phyloP scores from a whole-genome alignment of 2,888 invertebrate genomes.

The Cephus rjabovi region DNA sequence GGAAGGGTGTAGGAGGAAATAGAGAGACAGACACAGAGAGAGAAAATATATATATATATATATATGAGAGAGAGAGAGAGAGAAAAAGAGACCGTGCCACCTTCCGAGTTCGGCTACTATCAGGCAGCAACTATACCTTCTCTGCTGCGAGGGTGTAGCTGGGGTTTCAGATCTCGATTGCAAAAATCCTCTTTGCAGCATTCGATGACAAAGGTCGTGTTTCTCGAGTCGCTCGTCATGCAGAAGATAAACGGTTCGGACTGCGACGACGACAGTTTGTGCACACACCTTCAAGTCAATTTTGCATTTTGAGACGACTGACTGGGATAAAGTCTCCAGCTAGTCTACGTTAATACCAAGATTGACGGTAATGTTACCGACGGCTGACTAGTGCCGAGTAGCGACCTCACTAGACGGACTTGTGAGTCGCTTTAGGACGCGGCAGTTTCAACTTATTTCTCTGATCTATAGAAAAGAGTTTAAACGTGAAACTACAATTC shows the following conservation, averaged over 20 bases:
- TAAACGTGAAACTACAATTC: neutral
- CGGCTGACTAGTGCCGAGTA: neutral
- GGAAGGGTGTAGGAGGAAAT: neutral
- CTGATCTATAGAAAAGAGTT: neutral
- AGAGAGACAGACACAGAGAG: constrained; percentile 11
- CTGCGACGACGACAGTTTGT: constrained; percentile 77
- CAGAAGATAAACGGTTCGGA: constrained; percentile 86
- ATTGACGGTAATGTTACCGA: neutral
- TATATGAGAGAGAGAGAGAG: constrained; percentile 19
- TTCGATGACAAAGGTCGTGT: constrained; percentile 82
- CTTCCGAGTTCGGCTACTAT: constrained; percentile 42
- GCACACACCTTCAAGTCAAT: constrained; percentile 82
- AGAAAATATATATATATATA: constrained; percentile 24
- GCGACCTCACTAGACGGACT: neutral
- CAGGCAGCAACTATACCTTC: constrained; percentile 74
- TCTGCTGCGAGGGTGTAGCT: constrained; percentile 73
- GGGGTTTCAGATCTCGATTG: constrained; percentile 78
- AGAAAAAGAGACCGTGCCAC: constrained; percentile 40
- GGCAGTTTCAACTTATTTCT: neutral
- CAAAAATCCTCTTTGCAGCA: constrained; percentile 86
- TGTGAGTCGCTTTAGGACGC: neutral
- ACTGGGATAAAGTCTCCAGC: neutral
- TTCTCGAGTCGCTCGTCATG: constrained; percentile 80
- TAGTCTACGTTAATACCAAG: neutral
- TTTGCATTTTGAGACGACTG: constrained; percentile 63